phyloP scores from a whole-genome alignment of 2,797 vertebrate species.

The Amblyopsis hoosieri region DNA sequence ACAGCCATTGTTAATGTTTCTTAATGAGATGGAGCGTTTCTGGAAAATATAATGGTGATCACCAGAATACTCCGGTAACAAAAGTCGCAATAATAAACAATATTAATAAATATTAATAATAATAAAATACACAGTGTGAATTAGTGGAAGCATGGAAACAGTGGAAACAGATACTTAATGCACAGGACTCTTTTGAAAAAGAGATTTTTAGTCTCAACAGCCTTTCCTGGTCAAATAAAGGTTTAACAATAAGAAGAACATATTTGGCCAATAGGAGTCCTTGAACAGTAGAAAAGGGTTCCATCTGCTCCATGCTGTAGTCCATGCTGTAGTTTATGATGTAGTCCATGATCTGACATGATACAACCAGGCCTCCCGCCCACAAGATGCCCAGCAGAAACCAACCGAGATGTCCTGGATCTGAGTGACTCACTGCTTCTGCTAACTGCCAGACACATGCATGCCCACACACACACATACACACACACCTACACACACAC shows the following conservation, averaged over 20 bases:
- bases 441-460: conserved; percentile 1
- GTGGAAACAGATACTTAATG: not conserved
- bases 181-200: no score
- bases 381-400: not conserved
- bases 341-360: not conserved
- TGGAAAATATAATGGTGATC: not conserved
- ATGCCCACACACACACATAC: not conserved
- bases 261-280: no score
- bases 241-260: no score
- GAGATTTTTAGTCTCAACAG: no score
- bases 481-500: not conserved
- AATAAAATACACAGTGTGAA: no score
- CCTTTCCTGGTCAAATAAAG: not conserved
- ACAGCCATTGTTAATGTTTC: not conserved
- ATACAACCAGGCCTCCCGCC: not conserved
- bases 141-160: conserved; percentile 1
- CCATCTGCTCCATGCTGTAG: not conserved
- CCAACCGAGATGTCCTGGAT: not conserved
- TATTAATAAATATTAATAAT: no score
- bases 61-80: not conserved
- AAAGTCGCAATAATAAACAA: no score
- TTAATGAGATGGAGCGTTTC: not conserved
- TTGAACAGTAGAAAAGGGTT: not conserved
- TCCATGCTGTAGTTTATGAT: no score
- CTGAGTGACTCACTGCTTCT: not conserved